Conservation (phyloP, 2,888 invertebrate genomes). For the Incurvaria masculella region DNA sequence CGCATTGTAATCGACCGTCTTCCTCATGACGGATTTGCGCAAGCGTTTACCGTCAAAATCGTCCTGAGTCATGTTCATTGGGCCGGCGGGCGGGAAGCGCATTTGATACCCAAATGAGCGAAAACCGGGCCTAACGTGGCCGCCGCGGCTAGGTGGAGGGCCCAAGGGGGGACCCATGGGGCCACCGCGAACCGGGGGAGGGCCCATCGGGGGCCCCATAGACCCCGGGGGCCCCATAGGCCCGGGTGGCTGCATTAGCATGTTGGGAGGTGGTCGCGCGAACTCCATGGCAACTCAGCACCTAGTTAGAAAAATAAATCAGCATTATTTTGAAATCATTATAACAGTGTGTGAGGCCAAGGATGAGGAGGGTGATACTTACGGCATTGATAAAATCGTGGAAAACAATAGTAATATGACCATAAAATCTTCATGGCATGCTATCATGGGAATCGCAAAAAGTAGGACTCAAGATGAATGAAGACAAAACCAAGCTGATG, state of each 20-base stretch:
- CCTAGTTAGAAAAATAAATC: constrained; percentile 49
- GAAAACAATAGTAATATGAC: too few species aligned
- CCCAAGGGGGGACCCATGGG: background rate
- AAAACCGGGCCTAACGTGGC: constrained; percentile 49
- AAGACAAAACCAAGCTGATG: too few species aligned
- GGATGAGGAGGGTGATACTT: too few species aligned
- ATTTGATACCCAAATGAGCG: constrained; percentile 46
- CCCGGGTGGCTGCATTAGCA: constrained; percentile 43
- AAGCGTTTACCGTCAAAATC: constrained; percentile 96
- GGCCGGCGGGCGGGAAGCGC: constrained; percentile 51
- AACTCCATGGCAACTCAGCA: constrained; percentile 48
- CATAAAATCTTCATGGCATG: too few species aligned
- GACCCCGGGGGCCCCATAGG: constrained; percentile 1
- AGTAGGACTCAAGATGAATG: too few species aligned
- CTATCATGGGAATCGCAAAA: too few species aligned
- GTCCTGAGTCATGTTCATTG: constrained; percentile 73
- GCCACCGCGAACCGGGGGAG: constrained; percentile 30
- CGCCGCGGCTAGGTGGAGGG: too few species aligned
- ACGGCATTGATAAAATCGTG: too few species aligned
- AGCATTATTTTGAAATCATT: too few species aligned
- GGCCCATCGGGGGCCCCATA: constrained; percentile 20
- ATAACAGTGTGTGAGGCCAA: too few species aligned
- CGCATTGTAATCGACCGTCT: constrained; percentile 97
- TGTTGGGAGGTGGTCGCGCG: constrained; percentile 46
- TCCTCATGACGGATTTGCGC: constrained; percentile 94